Evolutionary conservation across 1,140 invertebrate species (phyloP).

Genomic region (Wiebesia pumilae): DNA sequence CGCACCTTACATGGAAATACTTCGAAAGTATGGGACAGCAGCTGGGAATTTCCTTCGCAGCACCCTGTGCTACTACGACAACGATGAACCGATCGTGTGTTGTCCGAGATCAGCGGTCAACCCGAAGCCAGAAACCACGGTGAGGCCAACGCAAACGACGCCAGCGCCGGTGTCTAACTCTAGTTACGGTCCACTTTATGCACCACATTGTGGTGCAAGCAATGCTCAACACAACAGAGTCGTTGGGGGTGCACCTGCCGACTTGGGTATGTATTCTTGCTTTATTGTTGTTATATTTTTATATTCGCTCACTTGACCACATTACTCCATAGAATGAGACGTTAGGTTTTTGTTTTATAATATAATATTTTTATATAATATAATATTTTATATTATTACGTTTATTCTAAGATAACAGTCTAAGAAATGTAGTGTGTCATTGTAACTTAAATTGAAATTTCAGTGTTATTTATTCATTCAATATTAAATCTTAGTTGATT

Average conservation of each 20-base stretch:
- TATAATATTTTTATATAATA: too few relatives aligned
- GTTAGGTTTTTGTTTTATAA: too few relatives aligned
- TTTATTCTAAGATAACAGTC: too few relatives aligned
- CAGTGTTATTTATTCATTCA: too few relatives aligned
- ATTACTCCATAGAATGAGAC: too few relatives aligned
- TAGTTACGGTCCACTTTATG: constrained; percentile 50
- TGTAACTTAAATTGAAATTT: too few relatives aligned
- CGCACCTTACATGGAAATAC: constrained; percentile 67
- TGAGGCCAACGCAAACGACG: background rate
- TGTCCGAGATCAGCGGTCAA: constrained; percentile 62
- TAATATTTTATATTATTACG: too few relatives aligned
- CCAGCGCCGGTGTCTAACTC: background rate
- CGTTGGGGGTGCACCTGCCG: constrained; percentile 61
- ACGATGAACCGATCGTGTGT: constrained; percentile 74
- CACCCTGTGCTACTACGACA: constrained; percentile 75
- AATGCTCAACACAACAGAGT: constrained; percentile 57
- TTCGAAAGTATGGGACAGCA: constrained; percentile 59
- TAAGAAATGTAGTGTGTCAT: too few relatives aligned
- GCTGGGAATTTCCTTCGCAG: constrained; percentile 70
- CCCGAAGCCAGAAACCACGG: background rate
- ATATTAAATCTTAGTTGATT: too few relatives aligned
- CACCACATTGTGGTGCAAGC: constrained; percentile 64
- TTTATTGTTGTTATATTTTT: background rate
- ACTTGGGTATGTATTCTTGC: constrained; percentile 56
- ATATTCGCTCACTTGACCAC: background rate